Percentiles rank a stretch among this genome's conserved stretches.
Conservation (phyloP, 2,888 invertebrate species). For the Tipula lateralis region DNA sequence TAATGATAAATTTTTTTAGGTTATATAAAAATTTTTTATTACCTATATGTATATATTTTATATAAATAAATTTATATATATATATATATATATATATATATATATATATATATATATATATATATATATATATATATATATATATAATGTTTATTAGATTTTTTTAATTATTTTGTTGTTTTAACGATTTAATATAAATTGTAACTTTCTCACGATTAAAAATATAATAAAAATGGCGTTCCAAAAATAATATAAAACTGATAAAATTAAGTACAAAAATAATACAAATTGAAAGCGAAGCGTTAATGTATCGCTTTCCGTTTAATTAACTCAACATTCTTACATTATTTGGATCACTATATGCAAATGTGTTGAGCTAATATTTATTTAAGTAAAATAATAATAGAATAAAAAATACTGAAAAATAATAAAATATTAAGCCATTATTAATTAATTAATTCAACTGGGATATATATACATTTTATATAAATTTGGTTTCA, state of each 20-base stretch:
- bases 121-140: not conserved
- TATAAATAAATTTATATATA: not conserved
- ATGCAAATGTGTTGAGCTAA: not conserved
- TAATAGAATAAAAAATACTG: not conserved
- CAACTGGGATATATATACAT: not conserved
- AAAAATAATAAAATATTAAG: not conserved
- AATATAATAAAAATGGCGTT: not conserved
- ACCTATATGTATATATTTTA: not conserved
- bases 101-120: not conserved
- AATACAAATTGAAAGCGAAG: not conserved
- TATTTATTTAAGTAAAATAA: not conserved
- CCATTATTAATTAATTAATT: not conserved
- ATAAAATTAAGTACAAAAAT: conserved; percentile 1
- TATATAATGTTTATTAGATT: conserved; percentile 2
- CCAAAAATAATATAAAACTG: not conserved
- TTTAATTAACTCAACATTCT: not conserved
- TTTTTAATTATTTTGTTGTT: conserved; percentile 27
- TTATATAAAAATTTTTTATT: conserved; percentile 25
- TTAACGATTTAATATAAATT: conserved; percentile 30
- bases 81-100: not conserved
- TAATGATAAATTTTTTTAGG: not conserved
- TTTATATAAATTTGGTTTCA: conserved; percentile 1
- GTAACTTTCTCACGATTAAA: conserved; percentile 21
- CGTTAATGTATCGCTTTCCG: not conserved
- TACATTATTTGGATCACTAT: not conserved